Evolutionary conservation across 53 echinoderm and acorn worm species (phyloP).

Genomic region (Actinopyga echinites): DNA sequence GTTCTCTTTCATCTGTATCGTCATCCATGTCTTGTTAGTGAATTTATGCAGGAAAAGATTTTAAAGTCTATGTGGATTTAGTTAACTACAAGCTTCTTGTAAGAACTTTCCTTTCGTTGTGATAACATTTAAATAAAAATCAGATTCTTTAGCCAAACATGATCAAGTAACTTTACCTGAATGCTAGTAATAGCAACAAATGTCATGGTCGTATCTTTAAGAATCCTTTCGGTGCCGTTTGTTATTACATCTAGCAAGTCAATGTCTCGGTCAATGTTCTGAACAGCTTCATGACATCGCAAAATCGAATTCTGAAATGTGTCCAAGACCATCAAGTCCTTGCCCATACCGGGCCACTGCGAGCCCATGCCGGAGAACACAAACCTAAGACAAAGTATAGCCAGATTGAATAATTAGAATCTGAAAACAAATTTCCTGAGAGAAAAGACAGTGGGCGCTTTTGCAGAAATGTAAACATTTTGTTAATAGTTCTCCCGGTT

Average conservation of each 20-base stretch:
- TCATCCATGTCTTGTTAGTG: too few species aligned
- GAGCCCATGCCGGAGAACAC: conserved; percentile 76
- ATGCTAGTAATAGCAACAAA: conserved; percentile 67
- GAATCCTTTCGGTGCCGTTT: conserved; percentile 27
- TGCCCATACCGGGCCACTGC: conserved; percentile 79
- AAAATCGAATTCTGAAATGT: conserved; percentile 59
- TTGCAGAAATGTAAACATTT: too few species aligned
- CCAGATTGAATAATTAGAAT: background rate
- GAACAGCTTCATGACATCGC: conserved; percentile 43
- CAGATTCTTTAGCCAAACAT: too few species aligned
- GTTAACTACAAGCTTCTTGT: too few species aligned
- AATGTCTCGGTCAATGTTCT: conserved; percentile 35
- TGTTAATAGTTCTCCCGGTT: too few species aligned
- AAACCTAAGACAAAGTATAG: conserved; percentile 50
- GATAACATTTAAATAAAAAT: too few species aligned
- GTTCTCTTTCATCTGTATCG: too few species aligned
- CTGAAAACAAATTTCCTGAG: too few species aligned
- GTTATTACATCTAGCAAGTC: conserved; percentile 54
- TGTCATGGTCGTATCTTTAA: conserved; percentile 46
- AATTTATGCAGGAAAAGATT: too few species aligned
- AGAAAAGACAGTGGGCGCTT: too few species aligned
- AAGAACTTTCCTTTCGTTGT: too few species aligned
- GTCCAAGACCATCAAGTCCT: conserved; percentile 61
- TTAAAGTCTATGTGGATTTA: too few species aligned
- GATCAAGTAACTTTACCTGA: conserved; percentile 53